Base-by-base conservation (phyloP, 2,888 invertebrate genomes). In the Patella pellucida region DNA sequence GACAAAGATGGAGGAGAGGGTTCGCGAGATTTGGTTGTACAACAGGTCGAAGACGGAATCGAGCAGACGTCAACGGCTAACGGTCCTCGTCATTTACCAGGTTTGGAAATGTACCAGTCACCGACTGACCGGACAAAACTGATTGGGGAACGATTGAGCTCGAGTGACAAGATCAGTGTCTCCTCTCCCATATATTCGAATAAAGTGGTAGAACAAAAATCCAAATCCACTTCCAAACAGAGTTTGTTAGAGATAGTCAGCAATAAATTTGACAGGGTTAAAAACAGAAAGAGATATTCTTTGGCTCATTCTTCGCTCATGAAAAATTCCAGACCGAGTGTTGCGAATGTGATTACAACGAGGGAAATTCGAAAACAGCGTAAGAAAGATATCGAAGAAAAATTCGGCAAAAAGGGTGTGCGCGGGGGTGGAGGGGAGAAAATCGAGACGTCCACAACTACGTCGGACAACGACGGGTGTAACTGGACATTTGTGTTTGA, bases 401-500 rank as follows among this genome's bases (percentile, higher is more conserved):
- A 90, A 77, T 90, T 90, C 79, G 90, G 90, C 54, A 89, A 89
- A 80, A 89, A 88, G 79, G 86, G 85, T 75, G 78, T 83, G 62
- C 79, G 83, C 16, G 81, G 82, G 9, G 41, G 41, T 41, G 41
- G 41, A 9, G 41, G 41, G 23, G 83, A 81, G 23, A 68, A 78
- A 3, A 71, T 78, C 52, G 79, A 79, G 54, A 89, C 90, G 15
- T 87, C 89, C 27, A 90, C 91, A 16, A 86, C 86, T 69, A 93
- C 94, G 11, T 82, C 85, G 16, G 93, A 95, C 78, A 92, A 94
- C 56, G 94, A 94, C 16, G 94, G 95, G 19, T 92, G 92, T 81
- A 88, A 88, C 78, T 89, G 90, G 88, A 97, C 97, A 73, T 97
- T 98, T 92, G 97, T 99, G 84, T 99, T 99, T 92, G 99, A 99